Evolutionary conservation across 1,140 invertebrate species (phyloP).

Genomic region (Drosophila suzukii): DNA sequence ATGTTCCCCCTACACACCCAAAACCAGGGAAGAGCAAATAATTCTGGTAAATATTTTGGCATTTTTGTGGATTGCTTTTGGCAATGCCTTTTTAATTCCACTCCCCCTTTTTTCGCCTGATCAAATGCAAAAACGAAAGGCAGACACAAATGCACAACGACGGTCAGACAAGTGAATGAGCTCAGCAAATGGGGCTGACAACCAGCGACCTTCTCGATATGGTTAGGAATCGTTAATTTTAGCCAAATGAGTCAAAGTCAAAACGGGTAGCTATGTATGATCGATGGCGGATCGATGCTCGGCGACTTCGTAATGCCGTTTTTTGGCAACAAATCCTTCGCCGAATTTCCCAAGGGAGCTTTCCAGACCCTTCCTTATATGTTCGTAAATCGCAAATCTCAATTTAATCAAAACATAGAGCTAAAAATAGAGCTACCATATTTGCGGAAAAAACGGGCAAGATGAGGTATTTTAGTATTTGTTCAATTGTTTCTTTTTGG

Average conservation of each 20-base stretch:
- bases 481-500: conserved; percentile 5
- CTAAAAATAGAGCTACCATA: not conserved
- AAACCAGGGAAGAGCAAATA: conserved; percentile 48
- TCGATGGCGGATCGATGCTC: conserved; percentile 34
- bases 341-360: conserved; percentile 51
- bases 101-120: conserved; percentile 6
- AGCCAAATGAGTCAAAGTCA: conserved; percentile 76
- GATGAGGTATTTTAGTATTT: conserved; percentile 11
- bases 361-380: not conserved
- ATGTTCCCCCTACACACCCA: conserved; percentile 33
- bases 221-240: conserved; percentile 72
- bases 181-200: conserved; percentile 69
- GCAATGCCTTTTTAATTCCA: conserved; percentile 61
- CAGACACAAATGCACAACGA: conserved; percentile 67
- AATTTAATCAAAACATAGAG: not conserved
- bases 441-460: not conserved
- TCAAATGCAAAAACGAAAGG: conserved; percentile 51
- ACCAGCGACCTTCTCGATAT: conserved; percentile 75
- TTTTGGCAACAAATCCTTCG: conserved; percentile 54
- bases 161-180: conserved; percentile 66
- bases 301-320: conserved; percentile 6
- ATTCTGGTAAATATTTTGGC: conserved; percentile 75
- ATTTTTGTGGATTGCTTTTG: conserved; percentile 71
- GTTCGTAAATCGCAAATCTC: not conserved
- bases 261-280: conserved; percentile 35